A percentile compares a stretch with the other conserved stretches of the same genome.
Evolutionary conservation across 2,888 invertebrate genomes (phyloP).

Genomic region (Acrocyrtus sp.): DNA sequence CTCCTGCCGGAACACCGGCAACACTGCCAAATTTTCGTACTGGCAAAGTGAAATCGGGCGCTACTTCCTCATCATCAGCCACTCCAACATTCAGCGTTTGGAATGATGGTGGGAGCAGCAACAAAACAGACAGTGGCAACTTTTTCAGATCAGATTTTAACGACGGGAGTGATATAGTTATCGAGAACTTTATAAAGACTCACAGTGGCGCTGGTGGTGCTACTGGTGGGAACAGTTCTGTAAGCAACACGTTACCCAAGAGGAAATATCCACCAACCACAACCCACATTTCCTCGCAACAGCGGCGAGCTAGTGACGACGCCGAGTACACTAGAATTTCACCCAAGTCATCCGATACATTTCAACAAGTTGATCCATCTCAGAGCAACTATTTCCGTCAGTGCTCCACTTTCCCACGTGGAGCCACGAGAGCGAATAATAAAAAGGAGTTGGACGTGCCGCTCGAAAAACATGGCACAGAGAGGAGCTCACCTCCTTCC

Average conservation of each 20-base stretch:
- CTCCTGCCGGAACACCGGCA: slow-evolving; percentile 42
- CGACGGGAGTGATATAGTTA: slow-evolving; percentile 49
- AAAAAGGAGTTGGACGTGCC: neutral
- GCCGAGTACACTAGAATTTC: slow-evolving; percentile 3
- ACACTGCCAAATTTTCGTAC: slow-evolving; percentile 47
- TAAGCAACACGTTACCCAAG: slow-evolving; percentile 42
- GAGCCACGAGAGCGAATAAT: slow-evolving; percentile 24
- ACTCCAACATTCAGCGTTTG: neutral
- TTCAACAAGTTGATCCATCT: slow-evolving; percentile 40
- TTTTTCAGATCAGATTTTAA: slow-evolving; percentile 49
- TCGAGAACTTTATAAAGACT: slow-evolving; percentile 56
- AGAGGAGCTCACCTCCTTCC: neutral
- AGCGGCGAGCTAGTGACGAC: slow-evolving; percentile 26
- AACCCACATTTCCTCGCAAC: slow-evolving; percentile 20
- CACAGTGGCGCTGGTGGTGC: slow-evolving; percentile 16
- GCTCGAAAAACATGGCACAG: neutral
- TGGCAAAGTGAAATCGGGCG: neutral
- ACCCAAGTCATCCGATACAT: slow-evolving; percentile 15
- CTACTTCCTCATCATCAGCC: neutral
- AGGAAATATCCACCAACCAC: slow-evolving; percentile 44
- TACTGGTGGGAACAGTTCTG: neutral
- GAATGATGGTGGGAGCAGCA: neutral
- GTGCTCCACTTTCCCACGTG: slow-evolving; percentile 57
- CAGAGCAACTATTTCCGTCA: slow-evolving; percentile 53
- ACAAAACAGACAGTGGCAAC: neutral